Evolutionary conservation across 2,113 vertebrate species (phyloP).

Genomic region (Ictidomys tridecemlineatus): DNA sequence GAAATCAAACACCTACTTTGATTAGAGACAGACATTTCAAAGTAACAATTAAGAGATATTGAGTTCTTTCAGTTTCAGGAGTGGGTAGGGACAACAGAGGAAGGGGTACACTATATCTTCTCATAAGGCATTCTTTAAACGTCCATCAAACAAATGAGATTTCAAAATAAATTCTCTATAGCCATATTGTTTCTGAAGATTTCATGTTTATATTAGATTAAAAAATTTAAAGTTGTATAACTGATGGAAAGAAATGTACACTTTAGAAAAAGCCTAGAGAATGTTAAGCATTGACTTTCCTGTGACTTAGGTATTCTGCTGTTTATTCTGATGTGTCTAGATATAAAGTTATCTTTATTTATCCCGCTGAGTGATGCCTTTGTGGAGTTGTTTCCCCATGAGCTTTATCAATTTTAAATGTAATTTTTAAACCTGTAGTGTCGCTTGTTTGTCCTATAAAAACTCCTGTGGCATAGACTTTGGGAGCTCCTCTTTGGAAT

Average conservation of each 20-base stretch:
- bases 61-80: neutral
- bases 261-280: neutral
- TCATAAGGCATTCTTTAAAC: neutral
- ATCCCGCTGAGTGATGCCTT: neutral
- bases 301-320: neutral
- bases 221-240: neutral
- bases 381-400: neutral
- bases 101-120: neutral
- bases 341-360: neutral
- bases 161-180: neutral
- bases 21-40: constrained; percentile 44
- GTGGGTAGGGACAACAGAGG: neutral
- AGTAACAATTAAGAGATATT: neutral
- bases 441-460: neutral
- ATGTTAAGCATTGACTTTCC: neutral
- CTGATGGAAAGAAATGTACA: neutral
- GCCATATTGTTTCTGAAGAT: neutral
- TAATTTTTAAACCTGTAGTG: neutral
- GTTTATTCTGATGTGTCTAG: neutral
- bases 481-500: neutral
- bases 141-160: neutral
- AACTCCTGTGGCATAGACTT: neutral
- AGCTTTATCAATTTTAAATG: constrained; percentile 14
- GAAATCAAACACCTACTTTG: constrained; percentile 25
- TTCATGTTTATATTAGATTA: neutral